These are phyloP conservation scores for Sebastes hubbsi DNA, from an alignment of 2,797 vertebrate species.

Conservation along the genomic window DNA sequence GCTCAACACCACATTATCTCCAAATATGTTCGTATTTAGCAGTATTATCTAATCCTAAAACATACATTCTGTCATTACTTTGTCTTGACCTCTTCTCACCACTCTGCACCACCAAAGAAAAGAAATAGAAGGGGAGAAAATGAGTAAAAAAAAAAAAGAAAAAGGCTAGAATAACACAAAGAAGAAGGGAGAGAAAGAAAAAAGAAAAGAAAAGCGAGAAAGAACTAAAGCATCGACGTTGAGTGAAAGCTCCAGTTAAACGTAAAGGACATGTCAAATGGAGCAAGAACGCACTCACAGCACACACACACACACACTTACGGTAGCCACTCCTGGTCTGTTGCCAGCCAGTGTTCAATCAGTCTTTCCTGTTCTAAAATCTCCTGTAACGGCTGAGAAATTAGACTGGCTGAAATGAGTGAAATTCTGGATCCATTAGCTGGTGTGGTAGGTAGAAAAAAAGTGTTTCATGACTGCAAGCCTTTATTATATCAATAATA, in stretches of 20 bases:
- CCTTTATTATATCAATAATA: conserved; percentile 28
- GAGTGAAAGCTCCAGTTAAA: conserved; percentile 52
- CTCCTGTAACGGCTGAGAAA: conserved; percentile 31
- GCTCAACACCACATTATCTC: neutral
- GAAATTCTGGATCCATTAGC: conserved; percentile 41
- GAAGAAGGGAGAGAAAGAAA: neutral
- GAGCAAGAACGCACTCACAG: conserved; percentile 23
- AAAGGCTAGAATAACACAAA: conserved; percentile 10
- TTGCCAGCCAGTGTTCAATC: conserved; percentile 47
- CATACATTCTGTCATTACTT: conserved; percentile 16
- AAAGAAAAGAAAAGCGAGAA: neutral
- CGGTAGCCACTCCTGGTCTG: conserved; percentile 29
- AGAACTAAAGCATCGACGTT: conserved; percentile 8
- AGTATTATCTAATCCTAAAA: conserved; percentile 27
- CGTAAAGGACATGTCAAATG: conserved; percentile 54
- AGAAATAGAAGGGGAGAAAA: neutral
- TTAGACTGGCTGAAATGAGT: conserved; percentile 1
- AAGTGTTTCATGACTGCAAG: conserved; percentile 20
- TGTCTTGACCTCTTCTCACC: neutral
- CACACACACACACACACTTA: neutral
- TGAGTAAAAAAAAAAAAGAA: neutral
- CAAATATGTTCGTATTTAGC: neutral
- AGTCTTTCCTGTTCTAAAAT: conserved; percentile 38
- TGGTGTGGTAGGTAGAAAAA: neutral
- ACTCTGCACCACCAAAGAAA: conserved; percentile 6